phyloP scores from a whole-genome alignment of 2,888 invertebrate species.

The Fragum sueziense region DNA sequence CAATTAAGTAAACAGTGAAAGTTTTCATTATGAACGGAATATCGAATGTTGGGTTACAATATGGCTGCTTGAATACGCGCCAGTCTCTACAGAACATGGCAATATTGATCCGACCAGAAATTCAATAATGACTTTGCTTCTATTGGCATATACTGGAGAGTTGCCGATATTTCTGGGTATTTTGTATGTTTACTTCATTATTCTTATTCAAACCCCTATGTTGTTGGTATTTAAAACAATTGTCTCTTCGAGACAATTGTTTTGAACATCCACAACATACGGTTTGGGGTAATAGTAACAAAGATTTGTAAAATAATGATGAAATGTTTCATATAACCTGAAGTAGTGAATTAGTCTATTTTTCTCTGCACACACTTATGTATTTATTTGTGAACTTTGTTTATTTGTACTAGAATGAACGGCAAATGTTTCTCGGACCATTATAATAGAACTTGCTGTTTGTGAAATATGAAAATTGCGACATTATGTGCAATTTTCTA shows the following conservation, averaged over 20 bases:
- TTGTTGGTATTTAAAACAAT: neutral
- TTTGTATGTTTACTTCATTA: no score
- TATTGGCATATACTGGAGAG: neutral
- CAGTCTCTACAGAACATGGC: neutral
- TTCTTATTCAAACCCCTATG: neutral
- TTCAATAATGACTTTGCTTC: conserved; percentile 8
- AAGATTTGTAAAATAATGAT: no score
- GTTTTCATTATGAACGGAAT: conserved; percentile 6
- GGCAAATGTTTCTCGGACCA: no score
- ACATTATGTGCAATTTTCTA: no score
- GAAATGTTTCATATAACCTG: no score
- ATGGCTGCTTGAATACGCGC: conserved; percentile 11
- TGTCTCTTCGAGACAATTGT: neutral
- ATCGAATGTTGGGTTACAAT: conserved; percentile 14
- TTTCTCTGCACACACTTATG: no score
- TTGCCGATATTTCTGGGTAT: no score
- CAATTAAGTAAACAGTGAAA: conserved; percentile 16
- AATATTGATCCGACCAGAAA: conserved; percentile 1
- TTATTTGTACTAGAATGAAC: no score
- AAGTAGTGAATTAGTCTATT: no score
- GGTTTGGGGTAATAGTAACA: neutral
- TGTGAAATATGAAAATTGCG: no score
- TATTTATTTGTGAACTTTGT: no score
- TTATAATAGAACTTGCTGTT: no score
- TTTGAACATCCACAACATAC: neutral